Percentiles rank a stretch among this genome's conserved stretches.
phyloP scores from a whole-genome alignment of 1,140 invertebrate genomes.

The Trachymyrmex septentrionalis region DNA sequence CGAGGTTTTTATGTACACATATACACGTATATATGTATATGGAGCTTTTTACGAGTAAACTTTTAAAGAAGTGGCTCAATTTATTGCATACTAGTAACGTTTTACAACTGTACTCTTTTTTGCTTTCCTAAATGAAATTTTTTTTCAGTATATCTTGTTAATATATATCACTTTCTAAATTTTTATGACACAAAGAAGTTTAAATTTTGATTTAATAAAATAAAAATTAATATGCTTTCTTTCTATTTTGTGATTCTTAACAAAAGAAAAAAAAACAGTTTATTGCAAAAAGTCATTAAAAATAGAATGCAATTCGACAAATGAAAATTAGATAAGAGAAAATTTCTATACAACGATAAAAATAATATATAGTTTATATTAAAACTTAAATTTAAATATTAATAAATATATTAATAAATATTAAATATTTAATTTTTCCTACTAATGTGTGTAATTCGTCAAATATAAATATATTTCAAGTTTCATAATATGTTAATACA shows the following conservation, averaged over 20 bases:
- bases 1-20: background rate
- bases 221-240: background rate
- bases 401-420: too few relatives aligned
- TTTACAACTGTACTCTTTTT: conserved; percentile 25
- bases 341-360: background rate
- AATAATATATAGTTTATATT: conserved; percentile 3
- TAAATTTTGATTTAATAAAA: background rate
- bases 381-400: conserved; percentile 35
- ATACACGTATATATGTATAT: too few relatives aligned
- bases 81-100: conserved; percentile 22
- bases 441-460: background rate
- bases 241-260: background rate
- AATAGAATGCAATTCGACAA: background rate
- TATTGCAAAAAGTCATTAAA: background rate
- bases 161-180: background rate
- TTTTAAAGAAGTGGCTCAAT: conserved; percentile 14
- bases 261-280: background rate
- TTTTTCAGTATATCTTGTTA: background rate
- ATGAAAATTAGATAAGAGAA: background rate
- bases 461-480: background rate
- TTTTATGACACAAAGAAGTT: background rate
- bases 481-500: background rate
- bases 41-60: conserved; percentile 24
- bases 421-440: too few relatives aligned
- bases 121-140: conserved; percentile 10